A percentile compares a stretch with the other conserved stretches of the same genome.
Conservation (phyloP, 2,797 vertebrate species). For the Muscicapa striata region DNA sequence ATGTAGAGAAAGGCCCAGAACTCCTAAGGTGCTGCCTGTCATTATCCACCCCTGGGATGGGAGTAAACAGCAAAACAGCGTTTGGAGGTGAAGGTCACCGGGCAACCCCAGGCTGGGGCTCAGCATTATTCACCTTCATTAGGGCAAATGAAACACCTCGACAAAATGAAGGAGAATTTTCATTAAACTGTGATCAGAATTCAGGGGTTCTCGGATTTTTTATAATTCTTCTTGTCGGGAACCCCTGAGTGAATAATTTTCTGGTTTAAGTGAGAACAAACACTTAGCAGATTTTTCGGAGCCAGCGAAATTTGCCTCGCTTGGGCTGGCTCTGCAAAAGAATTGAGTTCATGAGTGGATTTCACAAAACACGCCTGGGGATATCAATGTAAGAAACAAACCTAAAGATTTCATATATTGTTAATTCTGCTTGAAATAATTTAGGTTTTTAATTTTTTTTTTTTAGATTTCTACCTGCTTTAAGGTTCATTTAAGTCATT, state of each 20-base stretch:
- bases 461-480: neutral
- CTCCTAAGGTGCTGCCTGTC: neutral
- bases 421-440: neutral
- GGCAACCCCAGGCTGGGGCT: neutral
- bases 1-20: conserved; percentile 14
- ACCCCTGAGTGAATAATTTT: rapidly evolving
- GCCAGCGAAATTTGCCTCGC: rapidly evolving
- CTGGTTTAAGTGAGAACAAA: neutral
- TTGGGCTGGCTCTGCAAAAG: neutral
- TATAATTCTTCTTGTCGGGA: neutral
- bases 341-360: neutral
- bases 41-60: conserved; percentile 5
- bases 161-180: neutral
- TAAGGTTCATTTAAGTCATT: neutral
- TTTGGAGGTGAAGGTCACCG: conserved; percentile 48
- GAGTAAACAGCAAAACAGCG: conserved; percentile 9
- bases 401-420: neutral
- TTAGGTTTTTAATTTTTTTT: neutral
- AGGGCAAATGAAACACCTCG: neutral
- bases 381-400: neutral
- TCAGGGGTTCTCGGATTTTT: neutral
- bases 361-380: neutral
- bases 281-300: neutral
- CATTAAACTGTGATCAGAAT: neutral
- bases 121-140: neutral